Evolutionary conservation across 2,113 vertebrate genomes (phyloP), one percentile per base, ranked within the genome.

Genomic region (Pholis gunnellus): DNA sequence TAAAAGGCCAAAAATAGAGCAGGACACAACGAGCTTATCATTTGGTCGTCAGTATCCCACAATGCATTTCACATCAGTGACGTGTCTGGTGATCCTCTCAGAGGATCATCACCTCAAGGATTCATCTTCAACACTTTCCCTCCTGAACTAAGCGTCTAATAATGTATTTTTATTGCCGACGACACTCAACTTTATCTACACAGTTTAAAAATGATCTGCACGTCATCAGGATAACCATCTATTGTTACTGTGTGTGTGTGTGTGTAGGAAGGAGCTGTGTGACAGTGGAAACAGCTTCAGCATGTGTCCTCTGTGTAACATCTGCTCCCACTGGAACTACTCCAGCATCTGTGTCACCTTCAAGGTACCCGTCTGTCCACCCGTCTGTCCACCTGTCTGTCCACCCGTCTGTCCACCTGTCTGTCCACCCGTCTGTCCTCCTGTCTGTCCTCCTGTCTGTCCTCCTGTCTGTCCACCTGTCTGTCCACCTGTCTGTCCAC

Each of bases 301-400:
- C 82, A 96, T 96, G 95, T 95, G 96, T 88, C 95, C 95, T 0
- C 88, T 96, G 25, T 96, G 95, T 27, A 90, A 96, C 54, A 94
- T 92, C 76, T 96, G 96, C 78, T 67, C 90, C 50, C 59, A 54
- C n/a, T 96, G 96, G 96, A 95, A 93, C 88, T 93, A 97, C 79
- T 96, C 96, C 0, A 94, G 95, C 86, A 96, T 95, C 91, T 97
- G 96, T 77, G 25, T 93, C 85, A 94, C 95, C 93, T 96, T 95
- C 74, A 96, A 96, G 94, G 97, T 93, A 86, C 18, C 36, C 5
- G 56, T 61, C 36, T n/a, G 20, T n/a, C 68, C 59, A 8, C 27
- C 65, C 1, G 10, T 57, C n/a, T 29, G 27, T 18, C 38, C 8
- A 0, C 14, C 48, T 50, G 48, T 50, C 17, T 50, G 48, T 50